These are phyloP conservation scores for Dasyurus viverrinus DNA, from an alignment of 2,113 vertebrate genomes.

Conservation along the genomic window DNA sequence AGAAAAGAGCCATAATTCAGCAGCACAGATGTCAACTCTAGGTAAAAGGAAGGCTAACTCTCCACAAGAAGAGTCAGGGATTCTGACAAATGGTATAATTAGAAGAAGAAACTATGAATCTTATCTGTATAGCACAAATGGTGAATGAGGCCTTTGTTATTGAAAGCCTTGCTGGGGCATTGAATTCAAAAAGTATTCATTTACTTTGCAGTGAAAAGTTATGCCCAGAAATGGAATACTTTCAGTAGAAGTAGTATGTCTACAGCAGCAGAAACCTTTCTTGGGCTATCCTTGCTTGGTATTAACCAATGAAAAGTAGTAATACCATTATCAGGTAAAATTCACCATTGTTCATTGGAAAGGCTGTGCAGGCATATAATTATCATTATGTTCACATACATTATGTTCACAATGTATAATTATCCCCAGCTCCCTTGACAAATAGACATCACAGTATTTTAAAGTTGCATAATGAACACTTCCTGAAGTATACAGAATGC, in stretches of 20 bases:
- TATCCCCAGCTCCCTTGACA: conserved; percentile 58
- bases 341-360: conserved; percentile 54
- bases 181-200: conserved; percentile 22
- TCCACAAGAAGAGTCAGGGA: conserved; percentile 12
- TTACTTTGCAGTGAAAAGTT: conserved; percentile 28
- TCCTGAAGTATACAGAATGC: conserved; percentile 27
- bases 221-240: conserved; percentile 13
- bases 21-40: background rate
- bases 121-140: conserved; percentile 41
- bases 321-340: conserved; percentile 53
- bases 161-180: background rate
- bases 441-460: conserved; percentile 48
- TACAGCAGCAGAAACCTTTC: background rate
- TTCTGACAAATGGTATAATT: conserved; percentile 56
- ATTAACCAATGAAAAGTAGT: conserved; percentile 42
- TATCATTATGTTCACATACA: conserved; percentile 65
- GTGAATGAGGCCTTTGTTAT: conserved; percentile 17
- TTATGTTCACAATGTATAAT: conserved; percentile 68
- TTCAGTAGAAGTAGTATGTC: background rate
- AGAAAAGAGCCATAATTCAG: conserved; percentile 49
- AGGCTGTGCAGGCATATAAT: conserved; percentile 50
- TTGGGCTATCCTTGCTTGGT: background rate
- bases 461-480: conserved; percentile 56
- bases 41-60: background rate
- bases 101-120: conserved; percentile 41